phyloP scores from a whole-genome alignment of 1,140 invertebrate species.

The Brachionus asplanchnoidis region DNA sequence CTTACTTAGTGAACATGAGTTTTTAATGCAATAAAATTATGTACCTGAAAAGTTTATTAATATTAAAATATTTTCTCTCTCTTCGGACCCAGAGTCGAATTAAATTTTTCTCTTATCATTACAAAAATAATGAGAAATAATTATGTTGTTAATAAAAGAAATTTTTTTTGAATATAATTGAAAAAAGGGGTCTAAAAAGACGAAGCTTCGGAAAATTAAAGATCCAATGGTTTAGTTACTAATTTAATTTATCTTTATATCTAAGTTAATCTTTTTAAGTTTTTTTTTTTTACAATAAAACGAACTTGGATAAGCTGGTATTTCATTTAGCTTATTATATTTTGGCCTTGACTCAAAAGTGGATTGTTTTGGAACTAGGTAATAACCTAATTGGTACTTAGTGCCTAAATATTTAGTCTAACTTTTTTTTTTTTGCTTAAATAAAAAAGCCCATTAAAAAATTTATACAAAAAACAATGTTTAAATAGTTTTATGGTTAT shows the following conservation, averaged over 20 bases:
- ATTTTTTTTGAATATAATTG: background rate
- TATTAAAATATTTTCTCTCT: background rate
- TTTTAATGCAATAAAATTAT: background rate
- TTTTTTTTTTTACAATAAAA: background rate
- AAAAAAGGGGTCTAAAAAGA: background rate
- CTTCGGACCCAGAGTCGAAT: background rate
- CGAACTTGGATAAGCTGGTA: background rate
- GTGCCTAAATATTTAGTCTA: background rate
- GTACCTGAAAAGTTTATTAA: background rate
- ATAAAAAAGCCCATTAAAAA: background rate
- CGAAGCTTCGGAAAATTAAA: background rate
- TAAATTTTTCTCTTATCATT: background rate
- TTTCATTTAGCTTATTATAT: background rate
- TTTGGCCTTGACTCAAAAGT: background rate
- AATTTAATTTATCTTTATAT: background rate
- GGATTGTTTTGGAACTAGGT: background rate
- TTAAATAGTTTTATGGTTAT: background rate
- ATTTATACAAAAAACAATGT: background rate
- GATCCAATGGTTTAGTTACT: background rate
- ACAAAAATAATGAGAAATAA: conserved; percentile 1
- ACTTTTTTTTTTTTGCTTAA: background rate
- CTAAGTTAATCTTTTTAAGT: background rate
- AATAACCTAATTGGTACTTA: background rate
- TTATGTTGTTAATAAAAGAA: background rate
- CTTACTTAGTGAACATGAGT: background rate